Percentiles rank a stretch among this genome's conserved stretches.
These are phyloP conservation scores for Alethe diademata DNA, from an alignment of 2,113 vertebrate genomes.

Conservation along the genomic window DNA sequence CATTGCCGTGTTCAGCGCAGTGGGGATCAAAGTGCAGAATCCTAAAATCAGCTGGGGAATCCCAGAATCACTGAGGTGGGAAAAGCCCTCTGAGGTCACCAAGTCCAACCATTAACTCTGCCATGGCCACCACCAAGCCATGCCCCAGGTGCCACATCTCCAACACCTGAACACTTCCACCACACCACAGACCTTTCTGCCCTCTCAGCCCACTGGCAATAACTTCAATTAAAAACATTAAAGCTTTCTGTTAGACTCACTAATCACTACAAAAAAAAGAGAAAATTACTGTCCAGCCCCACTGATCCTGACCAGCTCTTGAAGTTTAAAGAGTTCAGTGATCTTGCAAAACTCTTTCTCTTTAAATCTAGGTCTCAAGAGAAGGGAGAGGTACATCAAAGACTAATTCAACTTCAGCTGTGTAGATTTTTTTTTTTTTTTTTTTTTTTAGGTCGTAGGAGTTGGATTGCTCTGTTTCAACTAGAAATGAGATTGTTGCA, in stretches of 20 bases:
- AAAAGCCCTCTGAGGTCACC: neutral
- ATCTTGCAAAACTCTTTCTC: constrained; percentile 65
- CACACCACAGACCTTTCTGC: neutral
- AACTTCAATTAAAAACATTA: constrained; percentile 11
- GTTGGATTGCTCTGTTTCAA: constrained; percentile 65
- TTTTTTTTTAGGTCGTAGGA: constrained; percentile 50
- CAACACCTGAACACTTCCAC: neutral
- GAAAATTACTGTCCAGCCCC: neutral
- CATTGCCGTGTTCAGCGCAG: accelerated
- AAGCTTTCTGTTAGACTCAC: neutral
- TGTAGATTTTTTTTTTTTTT: neutral
- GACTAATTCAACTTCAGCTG: constrained; percentile 51
- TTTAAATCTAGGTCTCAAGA: constrained; percentile 55
- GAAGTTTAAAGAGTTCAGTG: constrained; percentile 45
- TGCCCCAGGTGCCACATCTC: neutral
- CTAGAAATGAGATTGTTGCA: constrained; percentile 66
- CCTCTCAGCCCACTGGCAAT: neutral
- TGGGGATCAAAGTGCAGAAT: neutral
- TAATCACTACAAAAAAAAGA: neutral
- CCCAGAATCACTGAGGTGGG: neutral
- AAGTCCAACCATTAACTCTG: accelerated
- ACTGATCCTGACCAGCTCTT: constrained; percentile 46
- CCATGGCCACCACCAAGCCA: neutral
- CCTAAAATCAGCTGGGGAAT: neutral
- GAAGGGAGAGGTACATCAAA: constrained; percentile 72